These are phyloP conservation scores for Quadriops clusia DNA, from an alignment of 2,888 invertebrate species.

Conservation along the genomic window DNA sequence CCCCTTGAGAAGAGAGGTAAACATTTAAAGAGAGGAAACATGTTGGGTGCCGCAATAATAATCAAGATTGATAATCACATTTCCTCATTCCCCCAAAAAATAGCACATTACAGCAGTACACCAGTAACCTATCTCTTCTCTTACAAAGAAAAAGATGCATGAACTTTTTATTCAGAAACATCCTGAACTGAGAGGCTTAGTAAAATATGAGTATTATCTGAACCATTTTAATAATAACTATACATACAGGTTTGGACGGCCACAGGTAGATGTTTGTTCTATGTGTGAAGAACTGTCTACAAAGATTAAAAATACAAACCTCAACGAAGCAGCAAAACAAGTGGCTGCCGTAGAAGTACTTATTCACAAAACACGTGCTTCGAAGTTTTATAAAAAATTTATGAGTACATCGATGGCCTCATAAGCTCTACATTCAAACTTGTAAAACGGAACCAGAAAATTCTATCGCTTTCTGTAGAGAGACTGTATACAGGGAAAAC, in stretches of 20 bases:
- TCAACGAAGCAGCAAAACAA: slow-evolving; percentile 16
- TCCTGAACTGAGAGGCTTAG: slow-evolving; percentile 15
- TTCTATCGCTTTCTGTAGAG: slow-evolving; percentile 18
- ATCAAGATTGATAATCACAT: slow-evolving; percentile 5
- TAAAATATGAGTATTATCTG: slow-evolving; percentile 20
- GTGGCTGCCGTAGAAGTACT: slow-evolving; percentile 15
- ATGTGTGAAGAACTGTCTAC: slow-evolving; percentile 13
- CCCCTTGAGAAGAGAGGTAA: slow-evolving; percentile 4
- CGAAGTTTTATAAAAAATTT: slow-evolving; percentile 17
- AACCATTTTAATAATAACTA: slow-evolving; percentile 20
- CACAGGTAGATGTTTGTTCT: slow-evolving; percentile 16
- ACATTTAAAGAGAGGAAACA: slow-evolving; percentile 1
- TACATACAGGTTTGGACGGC: slow-evolving; percentile 17
- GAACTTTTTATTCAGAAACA: slow-evolving; percentile 16
- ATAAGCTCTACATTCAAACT: no score
- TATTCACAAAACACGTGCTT: slow-evolving; percentile 15
- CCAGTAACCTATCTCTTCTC: slow-evolving; percentile 14
- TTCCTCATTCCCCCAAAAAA: slow-evolving; percentile 5
- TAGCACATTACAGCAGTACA: slow-evolving; percentile 2
- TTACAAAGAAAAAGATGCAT: slow-evolving; percentile 20
- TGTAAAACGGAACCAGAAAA: slow-evolving; percentile 15
- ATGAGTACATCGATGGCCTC: slow-evolving; percentile 11
- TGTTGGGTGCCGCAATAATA: slow-evolving; percentile 1
- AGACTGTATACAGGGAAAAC: slow-evolving; percentile 11
- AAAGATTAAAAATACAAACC: slow-evolving; percentile 14